A percentile compares a stretch with the other conserved stretches of the same genome.
phyloP scores from a whole-genome alignment of 2,797 vertebrate genomes.

The Sorex maritimensis region DNA sequence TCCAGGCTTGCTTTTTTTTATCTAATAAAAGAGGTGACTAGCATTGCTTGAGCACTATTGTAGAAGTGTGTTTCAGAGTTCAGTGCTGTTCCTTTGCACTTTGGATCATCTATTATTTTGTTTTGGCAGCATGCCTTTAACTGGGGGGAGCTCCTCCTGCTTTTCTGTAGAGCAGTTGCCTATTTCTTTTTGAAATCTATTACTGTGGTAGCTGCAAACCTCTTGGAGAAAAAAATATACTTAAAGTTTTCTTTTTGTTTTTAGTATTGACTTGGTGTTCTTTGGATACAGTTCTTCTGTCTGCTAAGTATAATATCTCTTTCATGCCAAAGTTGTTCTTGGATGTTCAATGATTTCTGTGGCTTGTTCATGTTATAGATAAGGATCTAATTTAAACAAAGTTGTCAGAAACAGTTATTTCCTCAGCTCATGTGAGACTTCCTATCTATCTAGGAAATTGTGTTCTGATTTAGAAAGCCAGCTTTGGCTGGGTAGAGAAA shows the following conservation, averaged over 20 bases:
- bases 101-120: neutral
- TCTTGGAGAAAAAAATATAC: conserved; percentile 27
- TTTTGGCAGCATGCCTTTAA: neutral
- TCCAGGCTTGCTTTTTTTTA: neutral
- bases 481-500: neutral
- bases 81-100: neutral
- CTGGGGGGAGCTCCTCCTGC: neutral
- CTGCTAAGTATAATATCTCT: neutral
- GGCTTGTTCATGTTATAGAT: conserved; percentile 27
- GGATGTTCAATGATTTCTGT: neutral
- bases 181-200: conserved; percentile 60
- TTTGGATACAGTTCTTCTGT: conserved; percentile 26
- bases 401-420: conserved; percentile 44
- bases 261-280: conserved; percentile 25
- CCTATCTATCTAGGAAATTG: neutral
- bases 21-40: neutral
- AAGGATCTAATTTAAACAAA: conserved; percentile 10
- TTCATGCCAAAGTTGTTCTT: conserved; percentile 32
- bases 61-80: neutral
- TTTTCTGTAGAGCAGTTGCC: neutral
- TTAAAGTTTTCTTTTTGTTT: conserved; percentile 59
- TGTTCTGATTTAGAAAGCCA: conserved; percentile 4
- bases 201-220: conserved; percentile 18
- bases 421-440: neutral
- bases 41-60: neutral